Conservation (phyloP, 2,797 vertebrate species). For the Galagoides demidoff region DNA sequence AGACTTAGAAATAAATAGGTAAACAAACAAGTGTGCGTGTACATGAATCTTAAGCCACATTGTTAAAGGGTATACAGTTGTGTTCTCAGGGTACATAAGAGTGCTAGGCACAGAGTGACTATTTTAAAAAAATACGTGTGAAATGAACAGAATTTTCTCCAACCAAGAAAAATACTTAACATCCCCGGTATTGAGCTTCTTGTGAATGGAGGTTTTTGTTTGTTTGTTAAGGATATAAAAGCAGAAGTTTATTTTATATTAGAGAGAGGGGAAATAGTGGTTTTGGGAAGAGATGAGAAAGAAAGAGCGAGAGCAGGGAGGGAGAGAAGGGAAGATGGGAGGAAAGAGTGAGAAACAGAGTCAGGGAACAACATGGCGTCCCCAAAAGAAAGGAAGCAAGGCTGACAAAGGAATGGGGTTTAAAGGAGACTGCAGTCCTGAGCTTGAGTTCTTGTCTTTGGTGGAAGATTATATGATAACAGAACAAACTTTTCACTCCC, state of each 20-base stretch:
- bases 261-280: no score
- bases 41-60: not conserved
- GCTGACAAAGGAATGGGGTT: not conserved
- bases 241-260: no score
- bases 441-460: not conserved
- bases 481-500: not conserved
- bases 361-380: no score
- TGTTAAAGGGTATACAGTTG: not conserved
- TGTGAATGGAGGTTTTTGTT: not conserved
- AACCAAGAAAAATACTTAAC: not conserved
- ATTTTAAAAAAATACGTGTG: not conserved
- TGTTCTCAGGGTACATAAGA: not conserved
- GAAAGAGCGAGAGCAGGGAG: no score
- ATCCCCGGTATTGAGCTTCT: not conserved
- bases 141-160: not conserved
- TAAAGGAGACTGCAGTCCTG: not conserved
- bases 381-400: no score
- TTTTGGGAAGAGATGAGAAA: no score
- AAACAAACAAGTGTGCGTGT: not conserved
- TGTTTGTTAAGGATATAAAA: no score
- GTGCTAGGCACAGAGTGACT: not conserved
- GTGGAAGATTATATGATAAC: not conserved
- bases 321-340: no score
- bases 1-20: not conserved
- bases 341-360: no score